Percentiles rank a stretch among this genome's conserved stretches.
phyloP scores from a whole-genome alignment of 2,888 invertebrate species.

The Spisula subtruncata region DNA sequence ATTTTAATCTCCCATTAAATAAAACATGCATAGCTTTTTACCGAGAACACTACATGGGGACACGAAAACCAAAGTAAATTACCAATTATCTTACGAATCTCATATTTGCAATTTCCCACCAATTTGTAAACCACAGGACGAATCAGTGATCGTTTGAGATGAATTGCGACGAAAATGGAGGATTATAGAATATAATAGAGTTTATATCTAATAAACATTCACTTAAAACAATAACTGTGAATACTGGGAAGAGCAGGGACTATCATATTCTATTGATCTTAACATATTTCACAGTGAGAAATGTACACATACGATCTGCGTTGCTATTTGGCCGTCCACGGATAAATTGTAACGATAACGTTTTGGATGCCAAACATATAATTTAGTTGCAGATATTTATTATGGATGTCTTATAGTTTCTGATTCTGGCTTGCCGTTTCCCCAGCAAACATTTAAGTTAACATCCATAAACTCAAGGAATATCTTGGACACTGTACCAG shows the following conservation, averaged over 20 bases:
- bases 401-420: no score
- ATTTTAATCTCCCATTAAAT: conserved; percentile 20
- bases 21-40: background rate
- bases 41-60: background rate
- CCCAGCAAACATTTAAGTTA: no score
- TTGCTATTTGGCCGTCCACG: background rate
- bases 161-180: conserved; percentile 3
- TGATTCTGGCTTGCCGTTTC: no score
- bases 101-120: background rate
- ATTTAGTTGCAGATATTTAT: background rate
- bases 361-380: conserved; percentile 16
- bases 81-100: no score
- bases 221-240: conserved; percentile 4
- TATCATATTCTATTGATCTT: background rate
- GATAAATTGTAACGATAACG: conserved; percentile 9
- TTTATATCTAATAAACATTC: conserved; percentile 20
- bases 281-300: background rate
- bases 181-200: no score
- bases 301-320: no score
- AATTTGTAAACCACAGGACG: background rate
- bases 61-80: no score
- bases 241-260: background rate
- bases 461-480: no score
- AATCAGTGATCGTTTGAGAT: background rate
- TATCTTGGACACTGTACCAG: no score